Evolutionary conservation across 2,113 vertebrate species (phyloP).

Genomic region (Numida meleagris): DNA sequence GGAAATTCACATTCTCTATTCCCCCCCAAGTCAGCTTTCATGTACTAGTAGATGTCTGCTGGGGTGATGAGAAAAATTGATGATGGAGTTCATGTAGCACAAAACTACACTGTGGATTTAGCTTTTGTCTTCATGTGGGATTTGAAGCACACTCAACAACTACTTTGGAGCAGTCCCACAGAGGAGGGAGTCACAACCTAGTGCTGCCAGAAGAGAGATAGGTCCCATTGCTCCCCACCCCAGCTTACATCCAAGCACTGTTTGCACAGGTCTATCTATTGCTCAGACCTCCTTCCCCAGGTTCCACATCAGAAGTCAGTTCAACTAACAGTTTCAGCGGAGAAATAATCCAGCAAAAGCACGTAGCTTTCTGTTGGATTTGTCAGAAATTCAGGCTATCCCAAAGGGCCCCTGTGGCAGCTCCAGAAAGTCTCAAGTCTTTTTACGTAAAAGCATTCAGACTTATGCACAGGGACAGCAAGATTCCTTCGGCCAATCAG

Average conservation of each 20-base stretch:
- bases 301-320: background rate
- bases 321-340: background rate
- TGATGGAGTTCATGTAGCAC: background rate
- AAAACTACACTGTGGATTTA: background rate
- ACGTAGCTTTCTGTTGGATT: background rate
- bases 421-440: background rate
- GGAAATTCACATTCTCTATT: background rate
- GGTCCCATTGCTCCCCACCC: background rate
- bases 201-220: background rate
- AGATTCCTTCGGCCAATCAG: background rate
- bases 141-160: background rate
- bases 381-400: background rate
- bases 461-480: background rate
- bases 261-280: background rate
- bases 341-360: background rate
- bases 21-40: background rate
- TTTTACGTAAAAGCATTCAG: background rate
- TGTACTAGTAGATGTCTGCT: too few relatives aligned
- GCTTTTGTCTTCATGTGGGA: background rate
- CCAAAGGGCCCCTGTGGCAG: background rate
- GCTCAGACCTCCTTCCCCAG: background rate
- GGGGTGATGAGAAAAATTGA: too few relatives aligned
- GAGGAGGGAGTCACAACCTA: too few relatives aligned
- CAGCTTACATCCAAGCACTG: background rate
- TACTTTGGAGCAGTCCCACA: background rate